Evolutionary conservation across 2,113 vertebrate species (phyloP).

Genomic region (Terrapene triunguis): DNA sequence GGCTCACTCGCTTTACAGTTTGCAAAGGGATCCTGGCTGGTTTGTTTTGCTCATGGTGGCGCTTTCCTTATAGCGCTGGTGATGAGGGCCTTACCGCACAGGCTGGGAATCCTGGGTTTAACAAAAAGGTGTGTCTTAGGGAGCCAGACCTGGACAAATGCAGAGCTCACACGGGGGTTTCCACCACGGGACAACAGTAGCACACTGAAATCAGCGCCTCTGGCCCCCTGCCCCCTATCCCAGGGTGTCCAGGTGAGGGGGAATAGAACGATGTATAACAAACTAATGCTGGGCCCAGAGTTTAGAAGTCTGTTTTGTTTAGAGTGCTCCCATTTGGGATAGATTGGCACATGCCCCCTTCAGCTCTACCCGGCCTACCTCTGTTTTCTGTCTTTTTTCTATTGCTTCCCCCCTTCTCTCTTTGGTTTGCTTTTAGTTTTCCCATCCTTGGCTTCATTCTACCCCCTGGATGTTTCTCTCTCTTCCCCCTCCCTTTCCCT

Average conservation of each 20-base stretch:
- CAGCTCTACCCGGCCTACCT: background rate
- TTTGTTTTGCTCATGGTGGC: background rate
- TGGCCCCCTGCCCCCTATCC: background rate
- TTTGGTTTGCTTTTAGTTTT: background rate
- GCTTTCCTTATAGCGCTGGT: accelerated
- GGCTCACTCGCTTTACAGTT: background rate
- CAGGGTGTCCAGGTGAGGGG: background rate
- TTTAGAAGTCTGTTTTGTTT: background rate
- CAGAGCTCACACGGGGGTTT: background rate
- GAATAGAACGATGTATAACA: too few species aligned
- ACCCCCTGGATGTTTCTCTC: background rate
- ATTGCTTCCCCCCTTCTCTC: background rate
- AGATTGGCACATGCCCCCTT: background rate
- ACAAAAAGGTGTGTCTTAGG: background rate
- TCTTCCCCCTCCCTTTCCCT: accelerated
- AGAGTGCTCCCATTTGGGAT: accelerated
- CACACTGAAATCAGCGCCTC: too few species aligned
- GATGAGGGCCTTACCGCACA: background rate
- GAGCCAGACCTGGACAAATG: too few species aligned
- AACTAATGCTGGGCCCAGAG: background rate
- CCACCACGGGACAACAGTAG: too few species aligned
- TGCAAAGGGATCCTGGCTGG: background rate
- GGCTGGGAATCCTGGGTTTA: background rate
- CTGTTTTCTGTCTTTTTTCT: background rate
- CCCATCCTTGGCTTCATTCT: background rate